A percentile compares a stretch with the other conserved stretches of the same genome.
These are phyloP conservation scores for Mesocentrotus franciscanus DNA, from an alignment of 53 echinoderm and acorn worm genomes.

Conservation along the genomic window DNA sequence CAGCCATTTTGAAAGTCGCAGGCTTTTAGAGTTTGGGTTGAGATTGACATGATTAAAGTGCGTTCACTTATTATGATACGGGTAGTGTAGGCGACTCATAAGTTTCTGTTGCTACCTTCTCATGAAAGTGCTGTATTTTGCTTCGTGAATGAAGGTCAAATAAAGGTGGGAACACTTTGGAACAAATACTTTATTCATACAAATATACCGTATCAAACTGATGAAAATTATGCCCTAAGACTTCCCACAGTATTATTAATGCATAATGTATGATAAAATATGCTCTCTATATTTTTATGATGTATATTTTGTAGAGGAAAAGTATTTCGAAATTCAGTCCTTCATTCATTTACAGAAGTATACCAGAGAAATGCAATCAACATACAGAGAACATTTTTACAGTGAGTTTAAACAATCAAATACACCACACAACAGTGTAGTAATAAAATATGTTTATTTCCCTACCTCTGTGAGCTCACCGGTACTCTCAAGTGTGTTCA, in stretches of 20 bases:
- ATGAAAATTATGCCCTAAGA: no score
- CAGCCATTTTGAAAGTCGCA: constrained; percentile 39
- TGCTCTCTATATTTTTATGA: no score
- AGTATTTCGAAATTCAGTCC: no score
- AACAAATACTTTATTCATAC: background rate
- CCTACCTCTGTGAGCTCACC: background rate
- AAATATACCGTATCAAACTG: background rate
- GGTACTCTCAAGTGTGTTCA: background rate
- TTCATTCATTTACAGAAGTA: no score
- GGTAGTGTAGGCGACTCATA: background rate
- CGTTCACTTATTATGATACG: constrained; percentile 29
- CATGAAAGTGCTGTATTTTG: background rate
- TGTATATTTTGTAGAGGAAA: no score
- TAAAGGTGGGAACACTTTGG: background rate
- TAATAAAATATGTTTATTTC: background rate
- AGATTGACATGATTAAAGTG: constrained; percentile 60
- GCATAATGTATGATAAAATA: no score
- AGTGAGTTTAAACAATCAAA: no score
- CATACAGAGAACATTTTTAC: no score
- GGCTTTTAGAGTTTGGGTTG: background rate
- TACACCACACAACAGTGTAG: no score
- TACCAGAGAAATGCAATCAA: no score
- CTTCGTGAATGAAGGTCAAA: background rate
- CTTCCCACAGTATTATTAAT: no score
- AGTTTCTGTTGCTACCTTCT: background rate